Conservation (phyloP, 2,888 invertebrate species). For the Drosophila peninsularis region DNA sequence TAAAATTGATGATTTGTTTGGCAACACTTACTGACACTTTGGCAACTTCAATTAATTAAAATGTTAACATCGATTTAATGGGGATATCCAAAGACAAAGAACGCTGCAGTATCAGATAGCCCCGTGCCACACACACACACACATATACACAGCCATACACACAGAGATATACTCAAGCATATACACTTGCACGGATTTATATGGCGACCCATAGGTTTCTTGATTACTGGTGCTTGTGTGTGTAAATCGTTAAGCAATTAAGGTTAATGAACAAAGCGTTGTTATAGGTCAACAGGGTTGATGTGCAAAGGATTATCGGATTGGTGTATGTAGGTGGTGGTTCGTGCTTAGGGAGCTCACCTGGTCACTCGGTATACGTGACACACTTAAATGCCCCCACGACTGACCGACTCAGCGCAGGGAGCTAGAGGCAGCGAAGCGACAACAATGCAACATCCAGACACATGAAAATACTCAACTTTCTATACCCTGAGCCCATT, state of each 20-base stretch:
- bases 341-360: too few relatives aligned
- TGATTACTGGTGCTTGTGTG: conserved; percentile 53
- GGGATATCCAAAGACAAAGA: conserved; percentile 40
- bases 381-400: conserved; percentile 50
- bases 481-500: neutral
- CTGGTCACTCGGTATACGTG: conserved; percentile 24
- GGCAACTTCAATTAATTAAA: conserved; percentile 58
- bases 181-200: conserved; percentile 21
- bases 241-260: conserved; percentile 74
- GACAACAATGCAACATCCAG: conserved; percentile 50
- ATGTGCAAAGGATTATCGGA: neutral
- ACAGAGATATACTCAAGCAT: conserved; percentile 6
- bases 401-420: conserved; percentile 40
- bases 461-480: neutral
- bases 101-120: conserved; percentile 29
- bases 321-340: neutral
- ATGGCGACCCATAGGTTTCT: conserved; percentile 27
- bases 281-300: neutral
- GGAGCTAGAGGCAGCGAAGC: conserved; percentile 37
- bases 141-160: neutral
- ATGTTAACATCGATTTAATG: conserved; percentile 61
- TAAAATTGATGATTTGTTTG: neutral
- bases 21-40: conserved; percentile 57
- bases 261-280: conserved; percentile 72
- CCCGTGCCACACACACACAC: conserved; percentile 48